Evolutionary conservation across 2,113 vertebrate species (phyloP).

Genomic region (Axis porcinus): DNA sequence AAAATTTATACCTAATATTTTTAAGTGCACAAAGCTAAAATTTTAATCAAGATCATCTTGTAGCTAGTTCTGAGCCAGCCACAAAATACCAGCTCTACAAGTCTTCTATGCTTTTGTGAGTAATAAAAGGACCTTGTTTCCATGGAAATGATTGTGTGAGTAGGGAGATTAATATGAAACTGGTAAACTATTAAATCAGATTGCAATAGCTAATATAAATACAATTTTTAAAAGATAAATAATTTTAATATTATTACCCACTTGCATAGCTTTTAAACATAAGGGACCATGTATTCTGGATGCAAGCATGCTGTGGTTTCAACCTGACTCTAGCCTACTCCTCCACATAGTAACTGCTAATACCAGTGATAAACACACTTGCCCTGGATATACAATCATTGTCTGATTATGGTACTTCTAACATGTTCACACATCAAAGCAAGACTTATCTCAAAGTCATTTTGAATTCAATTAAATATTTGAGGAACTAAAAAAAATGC

Average conservation of each 20-base stretch:
- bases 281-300: neutral
- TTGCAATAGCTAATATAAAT: neutral
- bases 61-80: neutral
- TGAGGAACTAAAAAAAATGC: neutral
- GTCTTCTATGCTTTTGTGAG: neutral
- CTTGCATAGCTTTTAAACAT: neutral
- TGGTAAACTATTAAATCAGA: neutral
- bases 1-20: neutral
- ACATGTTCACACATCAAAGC: constrained; percentile 40
- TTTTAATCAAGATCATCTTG: neutral
- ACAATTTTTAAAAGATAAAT: neutral
- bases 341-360: neutral
- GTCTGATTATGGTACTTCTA: constrained; percentile 9
- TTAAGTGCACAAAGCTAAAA: neutral
- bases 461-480: constrained; percentile 58
- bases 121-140: neutral
- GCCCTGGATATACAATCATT: neutral
- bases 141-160: neutral
- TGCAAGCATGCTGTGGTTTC: neutral
- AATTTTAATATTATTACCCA: neutral
- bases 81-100: neutral
- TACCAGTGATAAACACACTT: neutral
- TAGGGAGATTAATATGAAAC: neutral
- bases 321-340: neutral
- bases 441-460: constrained; percentile 40